These are phyloP conservation scores for Heliconius ismenius DNA, from an alignment of 2,888 invertebrate species.

Conservation along the genomic window DNA sequence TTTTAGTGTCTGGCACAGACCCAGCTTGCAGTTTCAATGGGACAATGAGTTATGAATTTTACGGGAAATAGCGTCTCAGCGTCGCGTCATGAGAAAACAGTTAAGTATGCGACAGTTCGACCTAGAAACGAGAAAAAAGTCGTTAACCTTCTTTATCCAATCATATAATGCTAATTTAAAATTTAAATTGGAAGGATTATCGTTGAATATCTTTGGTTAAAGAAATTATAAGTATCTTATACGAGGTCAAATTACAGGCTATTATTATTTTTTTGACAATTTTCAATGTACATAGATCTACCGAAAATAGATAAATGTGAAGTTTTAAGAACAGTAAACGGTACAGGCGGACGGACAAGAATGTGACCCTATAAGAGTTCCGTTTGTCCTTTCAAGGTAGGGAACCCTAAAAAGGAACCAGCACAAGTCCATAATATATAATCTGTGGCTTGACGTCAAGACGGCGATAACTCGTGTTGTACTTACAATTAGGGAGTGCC, in stretches of 20 bases:
- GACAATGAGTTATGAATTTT: slow-evolving; percentile 37
- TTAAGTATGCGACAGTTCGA: slow-evolving; percentile 31
- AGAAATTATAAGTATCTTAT: background rate
- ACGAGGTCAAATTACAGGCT: no score
- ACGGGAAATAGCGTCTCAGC: slow-evolving; percentile 34
- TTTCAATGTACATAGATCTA: no score
- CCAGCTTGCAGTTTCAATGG: slow-evolving; percentile 36
- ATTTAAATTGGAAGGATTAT: slow-evolving; percentile 6
- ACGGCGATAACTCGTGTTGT: slow-evolving; percentile 50
- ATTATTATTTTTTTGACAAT: no score
- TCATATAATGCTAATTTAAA: slow-evolving; percentile 11
- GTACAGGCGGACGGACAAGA: no score
- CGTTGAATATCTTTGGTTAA: slow-evolving; percentile 11
- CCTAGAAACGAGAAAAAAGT: slow-evolving; percentile 37
- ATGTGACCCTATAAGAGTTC: no score
- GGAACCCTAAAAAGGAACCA: no score
- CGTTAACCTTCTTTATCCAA: slow-evolving; percentile 52
- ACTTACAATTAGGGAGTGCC: slow-evolving; percentile 67
- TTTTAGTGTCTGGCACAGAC: slow-evolving; percentile 35
- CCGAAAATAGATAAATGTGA: no score
- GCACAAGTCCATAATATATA: background rate
- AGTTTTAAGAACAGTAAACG: no score
- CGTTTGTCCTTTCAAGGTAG: no score
- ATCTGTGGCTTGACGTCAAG: slow-evolving; percentile 60
- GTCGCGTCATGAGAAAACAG: slow-evolving; percentile 34